Percentiles rank a stretch among this genome's conserved stretches.
phyloP scores from a whole-genome alignment of 2,888 invertebrate species.

The Pemphredon lugubris region DNA sequence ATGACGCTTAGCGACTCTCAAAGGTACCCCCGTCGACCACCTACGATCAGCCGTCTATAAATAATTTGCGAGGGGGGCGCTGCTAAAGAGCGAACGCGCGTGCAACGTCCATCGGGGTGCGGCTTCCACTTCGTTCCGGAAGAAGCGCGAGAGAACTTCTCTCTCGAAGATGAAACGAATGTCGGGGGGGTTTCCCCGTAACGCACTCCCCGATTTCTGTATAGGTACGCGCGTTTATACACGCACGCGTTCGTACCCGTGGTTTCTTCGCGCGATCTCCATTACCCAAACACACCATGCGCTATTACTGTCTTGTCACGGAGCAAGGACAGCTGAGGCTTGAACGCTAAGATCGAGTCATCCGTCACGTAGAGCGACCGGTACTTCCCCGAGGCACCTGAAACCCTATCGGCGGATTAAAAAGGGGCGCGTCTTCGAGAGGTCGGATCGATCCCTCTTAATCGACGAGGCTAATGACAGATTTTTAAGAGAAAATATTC shows the following conservation, averaged over 20 bases:
- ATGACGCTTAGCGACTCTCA: not conserved
- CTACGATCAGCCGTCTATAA: not conserved
- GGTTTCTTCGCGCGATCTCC: not conserved
- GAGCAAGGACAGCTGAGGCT: constrained; percentile 11
- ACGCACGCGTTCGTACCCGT: not conserved
- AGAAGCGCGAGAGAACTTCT: constrained; percentile 10
- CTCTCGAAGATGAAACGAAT: constrained; percentile 17
- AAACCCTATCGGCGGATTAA: too few relatives aligned
- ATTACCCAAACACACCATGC: too few relatives aligned
- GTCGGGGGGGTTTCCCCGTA: constrained; percentile 23
- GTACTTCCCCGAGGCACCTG: not conserved
- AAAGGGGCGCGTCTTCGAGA: too few relatives aligned
- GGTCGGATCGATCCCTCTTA: too few relatives aligned
- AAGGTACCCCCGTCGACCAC: constrained; percentile 2
- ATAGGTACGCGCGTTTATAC: constrained; percentile 3
- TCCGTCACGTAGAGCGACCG: constrained; percentile 1
- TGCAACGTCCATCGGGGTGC: too few relatives aligned
- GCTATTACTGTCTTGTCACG: not conserved
- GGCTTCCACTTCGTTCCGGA: not conserved
- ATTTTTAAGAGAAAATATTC: too few relatives aligned
- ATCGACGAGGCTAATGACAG: too few relatives aligned
- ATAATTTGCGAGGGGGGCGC: constrained; percentile 19
- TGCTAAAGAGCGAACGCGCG: constrained; percentile 4
- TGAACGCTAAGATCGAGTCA: constrained; percentile 17
- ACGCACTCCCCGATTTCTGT: constrained; percentile 9